These are phyloP conservation scores for Bathybates hornii DNA, from an alignment of 2,113 vertebrate genomes.

Conservation along the genomic window DNA sequence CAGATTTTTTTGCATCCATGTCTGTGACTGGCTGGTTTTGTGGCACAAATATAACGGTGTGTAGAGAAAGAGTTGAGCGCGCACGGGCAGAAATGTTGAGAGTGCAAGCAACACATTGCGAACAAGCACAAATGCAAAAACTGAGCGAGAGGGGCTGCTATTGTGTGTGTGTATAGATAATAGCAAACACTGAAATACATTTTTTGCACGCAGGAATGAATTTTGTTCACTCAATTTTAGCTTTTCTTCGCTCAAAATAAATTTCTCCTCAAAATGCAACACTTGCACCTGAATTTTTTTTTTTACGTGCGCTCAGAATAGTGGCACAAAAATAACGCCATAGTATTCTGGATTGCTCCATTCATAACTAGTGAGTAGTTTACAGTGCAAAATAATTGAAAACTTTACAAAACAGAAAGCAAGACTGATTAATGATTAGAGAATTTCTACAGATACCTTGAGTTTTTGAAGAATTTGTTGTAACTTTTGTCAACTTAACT, in stretches of 20 bases:
- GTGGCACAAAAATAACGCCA: not conserved
- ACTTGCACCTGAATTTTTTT: not conserved
- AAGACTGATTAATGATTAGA: not conserved
- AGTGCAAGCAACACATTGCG: not conserved
- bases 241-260: not conserved
- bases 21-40: not conserved
- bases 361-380: not conserved
- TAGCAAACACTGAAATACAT: not conserved
- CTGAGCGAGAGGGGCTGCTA: not conserved
- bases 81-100: not conserved
- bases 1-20: too few relatives aligned
- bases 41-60: not conserved
- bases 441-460: not conserved
- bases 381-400: not conserved
- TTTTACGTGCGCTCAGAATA: not conserved
- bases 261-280: not conserved
- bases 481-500: not conserved
- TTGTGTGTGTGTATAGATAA: not conserved
- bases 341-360: not conserved
- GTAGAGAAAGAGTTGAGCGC: rapidly evolving
- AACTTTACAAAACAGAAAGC: not conserved
- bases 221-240: not conserved
- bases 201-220: not conserved
- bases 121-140: not conserved
- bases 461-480: not conserved